phyloP scores from a whole-genome alignment of 2,113 vertebrate genomes.

The Cynocephalus volans region DNA sequence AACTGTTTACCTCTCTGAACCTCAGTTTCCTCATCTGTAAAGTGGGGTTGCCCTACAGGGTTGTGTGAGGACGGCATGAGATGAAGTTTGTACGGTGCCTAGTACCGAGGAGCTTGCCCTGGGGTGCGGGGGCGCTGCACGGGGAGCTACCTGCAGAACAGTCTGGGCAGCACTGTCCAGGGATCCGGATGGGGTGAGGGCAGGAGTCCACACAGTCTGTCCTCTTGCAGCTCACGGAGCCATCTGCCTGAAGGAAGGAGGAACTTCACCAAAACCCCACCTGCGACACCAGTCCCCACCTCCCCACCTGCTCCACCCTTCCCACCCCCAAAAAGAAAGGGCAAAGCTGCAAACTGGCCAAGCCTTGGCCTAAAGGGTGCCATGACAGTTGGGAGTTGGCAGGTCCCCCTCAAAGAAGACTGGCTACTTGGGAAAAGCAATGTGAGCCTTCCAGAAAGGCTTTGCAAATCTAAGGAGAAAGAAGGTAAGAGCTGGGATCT shows the following conservation, averaged over 20 bases:
- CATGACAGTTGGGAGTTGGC: background rate
- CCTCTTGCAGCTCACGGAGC: constrained; percentile 90
- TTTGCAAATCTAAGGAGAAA: background rate
- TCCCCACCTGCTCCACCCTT: background rate
- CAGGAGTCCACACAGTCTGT: constrained; percentile 91
- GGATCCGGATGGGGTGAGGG: constrained; percentile 90
- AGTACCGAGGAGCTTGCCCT: background rate
- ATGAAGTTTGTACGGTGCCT: fast-evolving
- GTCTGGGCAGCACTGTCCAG: constrained; percentile 92
- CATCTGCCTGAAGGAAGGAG: constrained; percentile 88
- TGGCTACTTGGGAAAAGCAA: background rate
- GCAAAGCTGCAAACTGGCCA: background rate
- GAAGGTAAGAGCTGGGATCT: background rate
- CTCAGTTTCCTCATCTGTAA: background rate
- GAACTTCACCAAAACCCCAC: constrained; percentile 81
- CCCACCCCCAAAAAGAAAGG: background rate
- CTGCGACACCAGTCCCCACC: background rate
- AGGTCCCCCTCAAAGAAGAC: background rate
- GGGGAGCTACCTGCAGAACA: constrained; percentile 90
- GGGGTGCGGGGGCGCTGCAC: background rate
- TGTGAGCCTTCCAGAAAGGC: background rate
- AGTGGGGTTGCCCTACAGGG: background rate
- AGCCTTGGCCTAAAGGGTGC: background rate
- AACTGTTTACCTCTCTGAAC: background rate
- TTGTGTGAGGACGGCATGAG: background rate